These are phyloP conservation scores for Caenorhabditis angaria DNA, from an alignment of 2,888 invertebrate genomes.

Conservation along the genomic window DNA sequence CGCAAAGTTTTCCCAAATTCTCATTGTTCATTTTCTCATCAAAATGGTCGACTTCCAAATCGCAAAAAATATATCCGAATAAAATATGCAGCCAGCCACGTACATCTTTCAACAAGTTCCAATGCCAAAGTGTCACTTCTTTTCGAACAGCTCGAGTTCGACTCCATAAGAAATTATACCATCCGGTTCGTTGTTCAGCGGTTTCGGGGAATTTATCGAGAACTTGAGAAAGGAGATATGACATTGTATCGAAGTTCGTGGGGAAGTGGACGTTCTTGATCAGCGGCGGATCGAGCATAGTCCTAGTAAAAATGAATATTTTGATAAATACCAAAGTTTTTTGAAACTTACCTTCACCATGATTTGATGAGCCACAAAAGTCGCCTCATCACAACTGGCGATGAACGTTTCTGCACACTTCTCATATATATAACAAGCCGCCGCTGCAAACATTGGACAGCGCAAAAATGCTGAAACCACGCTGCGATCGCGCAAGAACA, in stretches of 20 bases:
- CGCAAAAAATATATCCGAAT: slow-evolving; percentile 84
- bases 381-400: slow-evolving; percentile 69
- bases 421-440: too few species aligned
- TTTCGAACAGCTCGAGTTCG: slow-evolving; percentile 92
- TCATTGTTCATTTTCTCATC: slow-evolving; percentile 95
- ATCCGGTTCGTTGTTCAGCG: slow-evolving; percentile 77
- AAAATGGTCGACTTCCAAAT: slow-evolving; percentile 87
- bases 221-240: slow-evolving; percentile 80
- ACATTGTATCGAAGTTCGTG: slow-evolving; percentile 94
- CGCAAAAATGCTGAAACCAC: too few species aligned
- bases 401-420: slow-evolving; percentile 73
- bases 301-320: slow-evolving; percentile 79
- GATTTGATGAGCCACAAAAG: slow-evolving; percentile 45
- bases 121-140: slow-evolving; percentile 83
- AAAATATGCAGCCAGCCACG: slow-evolving; percentile 95
- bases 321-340: background rate
- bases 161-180: slow-evolving; percentile 98
- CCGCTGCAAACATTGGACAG: too few species aligned
- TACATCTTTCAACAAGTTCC: slow-evolving; percentile 89
- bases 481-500: too few species aligned
- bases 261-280: slow-evolving; percentile 92
- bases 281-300: slow-evolving; percentile 95
- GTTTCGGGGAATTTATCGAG: slow-evolving; percentile 47
- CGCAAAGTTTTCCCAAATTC: slow-evolving; percentile 92
- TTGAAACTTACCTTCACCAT: slow-evolving; percentile 48